Conservation (phyloP, 2,888 invertebrate genomes). For the Microplitis manilae region DNA sequence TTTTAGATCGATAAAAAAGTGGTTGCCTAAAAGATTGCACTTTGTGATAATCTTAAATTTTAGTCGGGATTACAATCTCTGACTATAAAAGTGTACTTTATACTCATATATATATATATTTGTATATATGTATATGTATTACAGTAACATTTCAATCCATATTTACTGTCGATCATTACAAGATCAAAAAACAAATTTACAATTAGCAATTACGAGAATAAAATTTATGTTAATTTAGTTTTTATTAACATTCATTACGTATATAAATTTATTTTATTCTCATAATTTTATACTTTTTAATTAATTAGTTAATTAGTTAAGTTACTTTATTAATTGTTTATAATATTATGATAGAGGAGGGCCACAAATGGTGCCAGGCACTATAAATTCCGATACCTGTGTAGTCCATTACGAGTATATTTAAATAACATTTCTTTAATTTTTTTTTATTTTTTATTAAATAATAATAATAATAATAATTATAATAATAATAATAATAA, state of each 20-base stretch:
- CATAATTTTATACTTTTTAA: conserved; percentile 12
- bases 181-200: conserved; percentile 16
- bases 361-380: conserved; percentile 72
- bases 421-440: conserved; percentile 37
- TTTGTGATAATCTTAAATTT: conserved; percentile 68
- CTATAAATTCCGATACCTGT: conserved; percentile 71
- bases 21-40: conserved; percentile 70
- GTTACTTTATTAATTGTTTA: conserved; percentile 46
- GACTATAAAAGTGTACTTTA: conserved; percentile 35
- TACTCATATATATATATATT: conserved; percentile 23
- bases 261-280: conserved; percentile 22
- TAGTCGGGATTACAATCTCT: conserved; percentile 61
- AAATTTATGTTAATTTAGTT: conserved; percentile 3
- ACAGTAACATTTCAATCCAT: conserved; percentile 14
- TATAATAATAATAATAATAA: not conserved
- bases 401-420: conserved; percentile 62
- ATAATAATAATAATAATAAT: conserved; percentile 47
- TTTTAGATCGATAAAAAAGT: conserved; percentile 67
- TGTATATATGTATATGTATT: conserved; percentile 21
- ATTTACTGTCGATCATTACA: not conserved
- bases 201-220: conserved; percentile 11
- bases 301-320: conserved; percentile 7
- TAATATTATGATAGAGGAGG: conserved; percentile 64
- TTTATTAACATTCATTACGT: not conserved
- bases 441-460: too few relatives aligned